These are phyloP conservation scores for Chrysolina americana DNA, from an alignment of 2,888 invertebrate species.

Conservation along the genomic window DNA sequence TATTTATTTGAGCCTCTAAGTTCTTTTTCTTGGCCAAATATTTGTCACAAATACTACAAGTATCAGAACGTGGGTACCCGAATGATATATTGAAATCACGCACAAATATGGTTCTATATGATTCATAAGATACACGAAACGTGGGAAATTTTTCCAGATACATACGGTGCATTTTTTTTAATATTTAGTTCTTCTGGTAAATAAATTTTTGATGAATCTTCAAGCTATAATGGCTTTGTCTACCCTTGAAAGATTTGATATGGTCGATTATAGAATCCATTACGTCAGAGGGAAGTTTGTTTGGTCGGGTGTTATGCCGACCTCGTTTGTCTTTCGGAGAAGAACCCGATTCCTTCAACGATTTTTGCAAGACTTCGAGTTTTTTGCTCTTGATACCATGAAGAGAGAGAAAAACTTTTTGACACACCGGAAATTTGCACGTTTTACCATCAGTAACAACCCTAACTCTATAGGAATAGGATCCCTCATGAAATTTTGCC, in stretches of 20 bases:
- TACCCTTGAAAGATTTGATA: constrained; percentile 9
- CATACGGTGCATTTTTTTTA: constrained; percentile 12
- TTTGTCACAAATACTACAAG: constrained; percentile 14
- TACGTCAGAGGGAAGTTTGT: not conserved
- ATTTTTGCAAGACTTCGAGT: constrained; percentile 17
- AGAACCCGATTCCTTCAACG: not conserved
- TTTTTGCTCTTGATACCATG: not conserved
- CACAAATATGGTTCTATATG: constrained; percentile 17
- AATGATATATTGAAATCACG: constrained; percentile 15
- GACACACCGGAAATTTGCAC: too few relatives aligned
- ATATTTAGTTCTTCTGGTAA: constrained; percentile 15
- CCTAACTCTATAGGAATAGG: constrained; percentile 19
- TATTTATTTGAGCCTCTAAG: constrained; percentile 5
- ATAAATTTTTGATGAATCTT: not conserved
- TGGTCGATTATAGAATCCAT: not conserved
- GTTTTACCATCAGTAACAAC: too few relatives aligned
- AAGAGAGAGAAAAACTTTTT: too few relatives aligned
- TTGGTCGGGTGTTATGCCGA: constrained; percentile 13
- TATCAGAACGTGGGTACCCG: constrained; percentile 24
- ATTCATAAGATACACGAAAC: constrained; percentile 9
- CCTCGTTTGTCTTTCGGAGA: not conserved
- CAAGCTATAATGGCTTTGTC: constrained; percentile 12
- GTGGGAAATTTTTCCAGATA: not conserved
- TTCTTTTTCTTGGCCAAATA: constrained; percentile 28
- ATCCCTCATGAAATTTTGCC: constrained; percentile 6